Base-by-base conservation (phyloP, 2,888 invertebrate genomes). In the Machimus rusticus region DNA sequence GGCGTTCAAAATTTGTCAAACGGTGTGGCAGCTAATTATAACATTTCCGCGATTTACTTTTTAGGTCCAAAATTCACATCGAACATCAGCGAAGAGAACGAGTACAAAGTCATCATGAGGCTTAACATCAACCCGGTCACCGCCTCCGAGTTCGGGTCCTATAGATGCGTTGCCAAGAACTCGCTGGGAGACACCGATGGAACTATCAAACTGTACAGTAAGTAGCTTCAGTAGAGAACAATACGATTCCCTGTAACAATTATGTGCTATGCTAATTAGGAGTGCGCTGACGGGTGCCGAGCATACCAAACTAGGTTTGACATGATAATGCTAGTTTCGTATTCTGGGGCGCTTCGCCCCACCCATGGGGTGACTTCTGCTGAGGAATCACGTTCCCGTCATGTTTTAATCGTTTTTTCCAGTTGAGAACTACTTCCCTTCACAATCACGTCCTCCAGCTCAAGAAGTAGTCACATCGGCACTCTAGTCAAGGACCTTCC, bases 101-200 rank as follows among this genome's bases (percentile, higher is more conserved):
- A 95, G 81, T 97, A 96, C 93, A 96, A 96, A 91, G 95, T 96
- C 88, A 94, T 95, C 89, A 95, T 97, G 94, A 95, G 95, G 90
- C 93, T 97, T 86, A 95, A 95, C 87, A 96, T 97, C 89, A 94
- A 94, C 90, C 94, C 95, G 86, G 94, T 97, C 88, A 94, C 95
- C 1, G 93, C 93, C 89, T 93, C 94, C 12, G 96, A 96, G 93
- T 97, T 96, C 90, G 96, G 96, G 34, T 94, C 96, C 19, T 97
- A 97, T 93, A 95, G 96, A 91, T 97, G 97, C 92, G 95, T 97
- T 90, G 96, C 96, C 85, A 97, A 96, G 93, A 97, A 97, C 92
- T 96, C 96, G 0, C 93, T 97, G 5, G 97, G 97, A 46, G 96
- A 97, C 90, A 97, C 97, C 9, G 97, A 97, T 92, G 97, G 97